A percentile compares a stretch with the other conserved stretches of the same genome.
These are phyloP conservation scores for Meliscaeva auricollis DNA, from an alignment of 2,888 invertebrate genomes.

Conservation along the genomic window DNA sequence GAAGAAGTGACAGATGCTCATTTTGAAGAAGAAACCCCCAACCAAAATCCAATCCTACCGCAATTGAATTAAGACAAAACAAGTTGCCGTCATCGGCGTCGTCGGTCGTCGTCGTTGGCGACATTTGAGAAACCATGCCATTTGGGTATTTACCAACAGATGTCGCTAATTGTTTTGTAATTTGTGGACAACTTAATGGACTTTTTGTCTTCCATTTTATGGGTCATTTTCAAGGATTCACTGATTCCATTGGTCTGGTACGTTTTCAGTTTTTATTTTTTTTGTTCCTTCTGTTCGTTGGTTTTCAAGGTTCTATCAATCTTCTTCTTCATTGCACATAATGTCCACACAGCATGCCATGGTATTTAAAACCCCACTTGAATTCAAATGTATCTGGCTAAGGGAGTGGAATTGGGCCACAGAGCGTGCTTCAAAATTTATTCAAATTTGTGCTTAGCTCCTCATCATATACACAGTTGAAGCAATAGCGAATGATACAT, in stretches of 20 bases:
- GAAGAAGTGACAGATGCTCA: constrained; percentile 47
- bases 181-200: constrained; percentile 71
- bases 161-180: constrained; percentile 73
- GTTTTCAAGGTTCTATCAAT: background rate
- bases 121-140: constrained; percentile 26
- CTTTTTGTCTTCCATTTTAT: constrained; percentile 68
- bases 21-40: constrained; percentile 21
- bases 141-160: constrained; percentile 59
- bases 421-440: constrained; percentile 27
- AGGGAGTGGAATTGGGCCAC: background rate
- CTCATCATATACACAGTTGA: background rate
- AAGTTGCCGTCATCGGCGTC: too few species aligned
- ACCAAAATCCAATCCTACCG: background rate
- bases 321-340: constrained; percentile 21
- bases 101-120: too few species aligned
- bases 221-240: constrained; percentile 63
- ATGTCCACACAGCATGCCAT: constrained; percentile 51
- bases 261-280: background rate
- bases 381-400: too few species aligned
- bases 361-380: constrained; percentile 20
- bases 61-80: constrained; percentile 14
- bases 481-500: background rate
- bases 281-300: too few species aligned
- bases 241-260: background rate
- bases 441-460: constrained; percentile 32